Base-by-base conservation (phyloP, 2,113 vertebrate species). In the Oenanthe oenanthe region DNA sequence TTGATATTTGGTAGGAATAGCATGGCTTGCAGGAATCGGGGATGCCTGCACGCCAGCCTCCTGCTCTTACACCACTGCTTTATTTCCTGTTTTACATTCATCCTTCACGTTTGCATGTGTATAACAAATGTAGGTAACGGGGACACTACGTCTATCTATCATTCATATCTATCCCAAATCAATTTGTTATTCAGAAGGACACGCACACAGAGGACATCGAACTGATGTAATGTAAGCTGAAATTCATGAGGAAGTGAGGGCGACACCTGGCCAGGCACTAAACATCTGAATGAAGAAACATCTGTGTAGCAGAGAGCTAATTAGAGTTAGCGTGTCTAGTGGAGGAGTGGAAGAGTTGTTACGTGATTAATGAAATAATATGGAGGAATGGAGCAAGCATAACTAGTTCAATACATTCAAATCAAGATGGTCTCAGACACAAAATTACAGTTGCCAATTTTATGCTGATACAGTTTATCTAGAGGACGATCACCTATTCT, bases 361-460 rank as follows among this genome's bases (percentile, higher is more conserved):
- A 77, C 54, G 24, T 78, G 92, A 96, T 95, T 96, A 97, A 97
- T 95, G 72, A 92, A 97, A 95, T 93, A 94, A 78, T 67, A 57
- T 11, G 34, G 45, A 85, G 43, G 89, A 75, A 80, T 45, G 80
- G 70, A 82, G 89, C 4, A 6, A 92, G 66, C 74, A 71, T 89
- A 92, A 95, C 90, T 86, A 95, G 95, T 89, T 96, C 38, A 4
- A 91, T 96, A 93, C 77, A 95, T 78, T 68, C 85, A 85, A 80
- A 96, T 92, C 66, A 90, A 68, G 96, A 86, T 8, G 36, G 68
- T 80, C 71, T 95, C 22, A 67, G 68, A 96, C 89, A 85, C 85
- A 82, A 96, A 96, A 97, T 96, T 91, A 50, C 67, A 58, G 53
- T 81, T 80, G 88, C 71, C 66, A 25, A 3, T 66, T 96, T 96